Base-by-base conservation (phyloP, 2,797 vertebrate genomes). In the Gephyroberyx darwinii region DNA sequence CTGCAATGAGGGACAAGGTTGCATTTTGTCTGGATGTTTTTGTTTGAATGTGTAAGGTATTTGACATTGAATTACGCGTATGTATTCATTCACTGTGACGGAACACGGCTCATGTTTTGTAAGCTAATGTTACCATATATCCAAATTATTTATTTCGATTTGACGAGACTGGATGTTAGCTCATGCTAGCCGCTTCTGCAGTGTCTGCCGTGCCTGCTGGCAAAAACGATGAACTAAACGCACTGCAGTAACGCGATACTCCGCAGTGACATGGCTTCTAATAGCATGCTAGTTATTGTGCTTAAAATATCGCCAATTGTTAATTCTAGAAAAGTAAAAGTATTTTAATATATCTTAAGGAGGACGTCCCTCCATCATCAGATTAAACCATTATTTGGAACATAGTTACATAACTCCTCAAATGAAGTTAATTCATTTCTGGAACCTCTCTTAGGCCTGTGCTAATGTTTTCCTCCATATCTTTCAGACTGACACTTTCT, bases 31-130 rank as follows among this genome's bases (percentile, higher is more conserved):
- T 73, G 47, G 4, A 64, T 16, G n/a, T 70, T 76, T 61, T 72
- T 51, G 58, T 65, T 13, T 87, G 78, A 92, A 75, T 83, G 86
- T 75, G 79, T 65, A 80, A 91, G 92, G 91, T 93, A 90, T 47
- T 87, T 52, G 52, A 54, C 47, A 58, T 43, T 14, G 0, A 26
- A 51, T 31, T 8, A 4, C 9, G 16, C 0, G 1, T 9, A 0
- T 14, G 5, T 61, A 0, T 76, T 62, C 51, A 26, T 1, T 30
- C 37, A 2, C 2, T 37, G 8, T 6, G 2, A 0, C 39, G 7
- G 5, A 8, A 9, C 31, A 1, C 0, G 0, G 20, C n/a, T 5
- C 6, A 6, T 51, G 59, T 62, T 50, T 0, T 5, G 2, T 5
- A 0, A 20, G 5, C 4, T 37, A 8, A 3, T 31, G 5, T 9